These are phyloP conservation scores for Sciurus carolinensis DNA, from an alignment of 2,797 vertebrate genomes.

Conservation along the genomic window DNA sequence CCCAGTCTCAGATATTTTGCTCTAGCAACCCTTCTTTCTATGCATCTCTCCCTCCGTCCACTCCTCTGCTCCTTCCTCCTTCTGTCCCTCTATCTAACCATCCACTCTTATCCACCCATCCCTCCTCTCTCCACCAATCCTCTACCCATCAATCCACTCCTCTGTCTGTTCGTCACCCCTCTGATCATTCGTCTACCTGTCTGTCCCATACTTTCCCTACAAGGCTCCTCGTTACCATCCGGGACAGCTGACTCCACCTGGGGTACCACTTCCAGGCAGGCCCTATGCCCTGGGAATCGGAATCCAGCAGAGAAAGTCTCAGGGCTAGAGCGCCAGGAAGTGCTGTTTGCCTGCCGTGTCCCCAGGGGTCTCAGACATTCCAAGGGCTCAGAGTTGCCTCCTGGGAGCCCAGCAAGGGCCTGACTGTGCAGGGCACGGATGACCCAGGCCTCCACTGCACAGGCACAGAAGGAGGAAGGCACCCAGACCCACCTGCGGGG, in stretches of 20 bases:
- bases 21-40: neutral
- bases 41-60: neutral
- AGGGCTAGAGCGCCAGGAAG: neutral
- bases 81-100: no score
- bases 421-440: no score
- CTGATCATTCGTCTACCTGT: no score
- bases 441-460: neutral
- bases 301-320: neutral
- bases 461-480: neutral
- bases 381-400: neutral
- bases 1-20: no score
- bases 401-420: neutral
- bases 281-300: neutral
- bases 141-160: neutral
- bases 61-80: no score
- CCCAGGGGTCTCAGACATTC: no score
- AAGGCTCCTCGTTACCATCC: neutral
- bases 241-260: neutral
- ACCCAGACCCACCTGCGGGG: neutral
- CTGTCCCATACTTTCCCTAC: neutral
- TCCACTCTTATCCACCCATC: neutral
- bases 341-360: neutral
- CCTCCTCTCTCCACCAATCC: no score
- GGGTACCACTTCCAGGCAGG: no score
- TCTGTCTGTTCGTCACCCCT: no score